These are phyloP conservation scores for Psylliodes chrysocephalus DNA, from an alignment of 2,888 invertebrate genomes.

Conservation along the genomic window DNA sequence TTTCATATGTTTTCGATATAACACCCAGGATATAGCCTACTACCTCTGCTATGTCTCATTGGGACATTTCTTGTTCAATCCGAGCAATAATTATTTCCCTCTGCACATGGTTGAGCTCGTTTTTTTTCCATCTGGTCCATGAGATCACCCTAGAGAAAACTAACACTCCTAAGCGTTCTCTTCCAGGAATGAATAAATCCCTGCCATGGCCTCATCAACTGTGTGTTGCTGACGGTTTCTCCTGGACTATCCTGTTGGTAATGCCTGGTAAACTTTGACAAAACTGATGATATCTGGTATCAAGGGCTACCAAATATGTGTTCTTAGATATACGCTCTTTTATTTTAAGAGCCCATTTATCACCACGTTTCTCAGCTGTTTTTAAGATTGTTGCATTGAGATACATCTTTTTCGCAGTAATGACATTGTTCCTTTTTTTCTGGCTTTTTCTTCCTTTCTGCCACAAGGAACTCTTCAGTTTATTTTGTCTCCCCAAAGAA, in stretches of 20 bases:
- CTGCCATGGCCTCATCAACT: background rate
- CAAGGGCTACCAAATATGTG: too few species aligned
- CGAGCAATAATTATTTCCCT: too few species aligned
- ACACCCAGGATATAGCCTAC: too few species aligned
- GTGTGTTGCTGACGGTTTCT: too few species aligned
- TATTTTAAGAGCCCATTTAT: too few species aligned
- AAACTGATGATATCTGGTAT: too few species aligned
- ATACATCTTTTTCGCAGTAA: slow-evolving; percentile 3
- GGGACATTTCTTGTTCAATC: too few species aligned
- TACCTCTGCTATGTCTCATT: too few species aligned
- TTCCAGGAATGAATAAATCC: background rate
- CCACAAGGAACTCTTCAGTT: slow-evolving; percentile 8
- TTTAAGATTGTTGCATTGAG: background rate
- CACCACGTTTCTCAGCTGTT: too few species aligned
- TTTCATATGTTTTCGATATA: too few species aligned
- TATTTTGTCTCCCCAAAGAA: slow-evolving; percentile 9
- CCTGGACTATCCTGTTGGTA: too few species aligned
- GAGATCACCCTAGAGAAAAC: background rate
- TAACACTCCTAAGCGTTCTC: slow-evolving; percentile 3
- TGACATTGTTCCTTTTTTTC: slow-evolving; percentile 14
- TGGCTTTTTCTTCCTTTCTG: slow-evolving; percentile 17
- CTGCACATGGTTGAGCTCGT: background rate
- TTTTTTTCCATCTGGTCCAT: background rate
- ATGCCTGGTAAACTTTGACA: background rate
- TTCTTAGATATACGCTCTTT: too few species aligned